Evolutionary conservation across 2,797 vertebrate species (phyloP).

Genomic region (Fistularia commersonii): DNA sequence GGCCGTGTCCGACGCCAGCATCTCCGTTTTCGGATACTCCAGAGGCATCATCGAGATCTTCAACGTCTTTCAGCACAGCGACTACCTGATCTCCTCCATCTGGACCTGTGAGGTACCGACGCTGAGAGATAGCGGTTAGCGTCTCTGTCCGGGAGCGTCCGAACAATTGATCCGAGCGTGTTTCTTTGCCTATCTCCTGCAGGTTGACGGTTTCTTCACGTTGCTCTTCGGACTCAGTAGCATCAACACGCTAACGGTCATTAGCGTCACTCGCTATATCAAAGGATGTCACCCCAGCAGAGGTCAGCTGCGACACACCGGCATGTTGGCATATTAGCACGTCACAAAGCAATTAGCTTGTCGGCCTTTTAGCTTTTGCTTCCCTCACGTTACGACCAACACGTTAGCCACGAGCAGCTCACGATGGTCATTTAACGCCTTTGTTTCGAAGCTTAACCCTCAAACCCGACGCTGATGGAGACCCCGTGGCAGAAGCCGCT

Average conservation of each 20-base stretch:
- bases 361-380: too few relatives aligned
- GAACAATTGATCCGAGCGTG: constrained; percentile 1
- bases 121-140: too few relatives aligned
- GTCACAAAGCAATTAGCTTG: too few relatives aligned
- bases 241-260: constrained; percentile 83
- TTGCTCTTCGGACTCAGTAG: constrained; percentile 81
- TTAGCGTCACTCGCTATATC: constrained; percentile 81
- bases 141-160: neutral
- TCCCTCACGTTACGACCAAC: too few relatives aligned
- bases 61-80: constrained; percentile 77
- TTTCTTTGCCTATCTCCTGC: constrained; percentile 27
- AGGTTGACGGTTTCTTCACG: constrained; percentile 83
- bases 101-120: constrained; percentile 80
- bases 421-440: too few relatives aligned
- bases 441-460: too few relatives aligned
- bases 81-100: constrained; percentile 77
- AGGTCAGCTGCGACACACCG: constrained; percentile 44
- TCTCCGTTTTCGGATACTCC: constrained; percentile 81
- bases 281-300: constrained; percentile 76
- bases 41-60: constrained; percentile 82
- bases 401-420: too few relatives aligned
- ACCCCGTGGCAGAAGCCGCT: too few relatives aligned
- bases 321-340: too few relatives aligned
- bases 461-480: too few relatives aligned
- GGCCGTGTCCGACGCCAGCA: constrained; percentile 78